These are phyloP conservation scores for Argopecten irradians DNA, from an alignment of 1,140 invertebrate species.

Conservation along the genomic window DNA sequence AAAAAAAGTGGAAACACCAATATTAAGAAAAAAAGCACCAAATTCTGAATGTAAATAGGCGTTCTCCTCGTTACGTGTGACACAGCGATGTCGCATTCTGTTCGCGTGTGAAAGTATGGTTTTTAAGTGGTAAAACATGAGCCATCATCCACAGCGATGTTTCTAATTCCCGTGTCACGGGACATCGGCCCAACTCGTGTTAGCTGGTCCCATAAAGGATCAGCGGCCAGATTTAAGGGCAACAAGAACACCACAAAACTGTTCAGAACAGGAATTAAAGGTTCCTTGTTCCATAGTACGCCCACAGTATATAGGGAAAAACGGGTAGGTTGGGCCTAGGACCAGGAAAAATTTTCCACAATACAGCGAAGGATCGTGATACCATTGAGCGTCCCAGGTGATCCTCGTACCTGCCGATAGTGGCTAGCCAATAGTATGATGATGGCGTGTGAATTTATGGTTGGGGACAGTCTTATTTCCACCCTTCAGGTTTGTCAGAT, in stretches of 20 bases:
- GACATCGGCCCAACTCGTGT: constrained; percentile 55
- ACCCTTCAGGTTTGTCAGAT: constrained; percentile 50
- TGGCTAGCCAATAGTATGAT: constrained; percentile 53
- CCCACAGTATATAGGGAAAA: constrained; percentile 58
- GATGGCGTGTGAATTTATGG: constrained; percentile 52
- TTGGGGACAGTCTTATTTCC: constrained; percentile 60
- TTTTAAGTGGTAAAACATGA: constrained; percentile 40
- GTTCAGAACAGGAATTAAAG: constrained; percentile 57
- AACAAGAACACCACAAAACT: constrained; percentile 60
- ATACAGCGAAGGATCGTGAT: constrained; percentile 42
- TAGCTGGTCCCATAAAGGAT: constrained; percentile 56
- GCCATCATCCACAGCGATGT: constrained; percentile 62
- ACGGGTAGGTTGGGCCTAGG: constrained; percentile 45
- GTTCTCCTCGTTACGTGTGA: background rate
- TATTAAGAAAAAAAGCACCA: too few relatives aligned
- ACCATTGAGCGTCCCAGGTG: constrained; percentile 45
- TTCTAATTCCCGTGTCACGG: constrained; percentile 45
- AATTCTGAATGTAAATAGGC: too few relatives aligned
- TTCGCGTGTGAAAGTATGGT: constrained; percentile 25
- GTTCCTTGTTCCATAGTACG: constrained; percentile 58
- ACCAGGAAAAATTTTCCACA: constrained; percentile 56
- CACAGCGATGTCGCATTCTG: background rate
- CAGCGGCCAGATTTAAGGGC: constrained; percentile 54
- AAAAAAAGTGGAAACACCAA: too few relatives aligned
- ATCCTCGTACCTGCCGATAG: constrained; percentile 53